Evolutionary conservation across 2,113 vertebrate genomes (phyloP), one percentile per base, ranked within the genome.

Genomic region (Haplochromis vanheusdeni): DNA sequence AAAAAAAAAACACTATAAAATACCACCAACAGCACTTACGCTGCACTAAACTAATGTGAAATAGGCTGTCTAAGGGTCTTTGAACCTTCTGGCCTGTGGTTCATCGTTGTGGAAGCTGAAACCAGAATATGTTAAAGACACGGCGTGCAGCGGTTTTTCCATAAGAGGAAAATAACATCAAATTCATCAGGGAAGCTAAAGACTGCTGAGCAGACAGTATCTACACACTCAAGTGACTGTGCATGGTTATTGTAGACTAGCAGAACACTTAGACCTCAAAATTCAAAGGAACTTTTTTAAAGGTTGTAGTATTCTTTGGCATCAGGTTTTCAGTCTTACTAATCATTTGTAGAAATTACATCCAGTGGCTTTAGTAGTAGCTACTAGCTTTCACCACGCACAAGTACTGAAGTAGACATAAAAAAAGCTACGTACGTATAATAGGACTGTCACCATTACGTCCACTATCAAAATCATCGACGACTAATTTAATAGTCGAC

Each of bases 401-500:
- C 28, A 37, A 68, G 62, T 40, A 68, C 62, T 40, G 35, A 40
- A 68, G 62, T 68, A 9, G 35, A 68, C 31, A 5, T 65, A n/a
- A 0, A n/a, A n/a, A 65, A 37, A 65, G 31, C 60, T n/a, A n/a
- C 5, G 19, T n/a, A 12, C 37, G 60, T 65, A n/a, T 65, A 7
- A 12, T 10, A 60, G 1, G 28, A 28, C 16, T 19, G 28, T 19
- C 28, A 60, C 56, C 0, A 33, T 60, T 33, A 33, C 8, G 1
- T 33, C 26, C 0, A 31, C 26, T 10, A 31, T 60, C 56, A 31
- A 58, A 58, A 9, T 60, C 2, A 0, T 19, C 5, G 0, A 14
- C 12, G 7, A 58, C 13, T 60, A 0, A 6, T 60, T 33, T 1
- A 60, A 60, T 33, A 60, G 3, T 60, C 2, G 14, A 60, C 2